Conservation (phyloP, 2,113 vertebrate genomes). For the Physeter macrocephalus region DNA sequence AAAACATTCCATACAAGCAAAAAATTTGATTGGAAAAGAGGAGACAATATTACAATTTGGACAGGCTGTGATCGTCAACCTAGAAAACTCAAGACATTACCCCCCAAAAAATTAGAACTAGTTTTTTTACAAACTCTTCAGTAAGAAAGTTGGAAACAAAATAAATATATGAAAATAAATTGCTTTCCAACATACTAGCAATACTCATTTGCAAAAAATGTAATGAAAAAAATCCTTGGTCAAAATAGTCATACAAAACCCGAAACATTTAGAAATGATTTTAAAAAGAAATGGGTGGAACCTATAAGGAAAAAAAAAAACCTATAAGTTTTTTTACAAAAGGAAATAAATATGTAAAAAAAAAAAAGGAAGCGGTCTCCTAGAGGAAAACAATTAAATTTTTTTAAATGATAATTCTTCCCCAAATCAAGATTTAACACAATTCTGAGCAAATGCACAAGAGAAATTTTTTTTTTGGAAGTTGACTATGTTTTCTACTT, state of each 20-base stretch:
- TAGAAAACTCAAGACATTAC: background rate
- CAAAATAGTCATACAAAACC: slow-evolving; percentile 33
- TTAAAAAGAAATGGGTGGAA: slow-evolving; percentile 21
- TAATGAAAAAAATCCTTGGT: slow-evolving; percentile 1
- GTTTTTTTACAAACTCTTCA: background rate
- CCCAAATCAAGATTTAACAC: background rate
- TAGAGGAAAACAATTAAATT: background rate
- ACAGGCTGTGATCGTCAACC: background rate
- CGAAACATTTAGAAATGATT: slow-evolving; percentile 10
- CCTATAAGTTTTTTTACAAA: background rate
- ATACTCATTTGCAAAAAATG: slow-evolving; percentile 56
- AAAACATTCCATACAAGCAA: background rate
- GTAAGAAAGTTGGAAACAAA: slow-evolving; percentile 32
- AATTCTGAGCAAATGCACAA: background rate
- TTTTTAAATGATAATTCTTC: background rate
- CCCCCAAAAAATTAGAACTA: background rate
- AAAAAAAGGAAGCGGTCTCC: background rate
- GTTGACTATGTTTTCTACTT: background rate
- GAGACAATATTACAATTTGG: background rate
- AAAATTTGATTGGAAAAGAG: background rate
- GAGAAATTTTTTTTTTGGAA: background rate
- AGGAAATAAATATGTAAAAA: background rate
- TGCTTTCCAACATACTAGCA: slow-evolving; percentile 13
- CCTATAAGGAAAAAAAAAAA: background rate
- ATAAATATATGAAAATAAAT: slow-evolving; percentile 32